Percentiles rank a stretch among this genome's conserved stretches.
phyloP scores from a whole-genome alignment of 2,888 invertebrate genomes.

The Ichneumon xanthorius region DNA sequence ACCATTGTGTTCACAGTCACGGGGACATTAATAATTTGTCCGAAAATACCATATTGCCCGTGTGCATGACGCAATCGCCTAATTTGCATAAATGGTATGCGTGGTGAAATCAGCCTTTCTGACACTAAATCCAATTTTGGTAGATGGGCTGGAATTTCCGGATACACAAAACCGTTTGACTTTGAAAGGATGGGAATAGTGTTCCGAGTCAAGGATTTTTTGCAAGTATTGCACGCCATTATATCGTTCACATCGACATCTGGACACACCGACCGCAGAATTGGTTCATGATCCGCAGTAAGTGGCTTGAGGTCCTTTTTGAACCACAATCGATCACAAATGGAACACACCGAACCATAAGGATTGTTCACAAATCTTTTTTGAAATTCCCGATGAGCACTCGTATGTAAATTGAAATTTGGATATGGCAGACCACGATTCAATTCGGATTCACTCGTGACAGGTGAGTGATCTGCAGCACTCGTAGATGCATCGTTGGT shows the following conservation, averaged over 20 bases:
- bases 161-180: constrained; percentile 72
- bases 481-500: too few relatives aligned
- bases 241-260: constrained; percentile 28
- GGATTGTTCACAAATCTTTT: constrained; percentile 61
- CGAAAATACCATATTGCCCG: constrained; percentile 72
- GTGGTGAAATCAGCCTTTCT: constrained; percentile 74
- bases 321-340: constrained; percentile 60
- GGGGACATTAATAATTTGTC: constrained; percentile 77
- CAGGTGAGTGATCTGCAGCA: too few relatives aligned
- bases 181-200: constrained; percentile 59
- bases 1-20: constrained; percentile 73
- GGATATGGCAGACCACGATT: too few relatives aligned
- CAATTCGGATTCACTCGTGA: too few relatives aligned
- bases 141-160: constrained; percentile 65
- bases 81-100: constrained; percentile 74
- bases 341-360: constrained; percentile 29
- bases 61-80: constrained; percentile 72
- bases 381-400: neutral
- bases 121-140: constrained; percentile 69
- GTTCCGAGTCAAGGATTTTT: constrained; percentile 29
- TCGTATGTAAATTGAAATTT: too few relatives aligned
- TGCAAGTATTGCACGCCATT: constrained; percentile 43
- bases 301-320: constrained; percentile 44
- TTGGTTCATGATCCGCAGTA: neutral
- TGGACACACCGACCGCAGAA: constrained; percentile 30